Percentiles rank a stretch among this genome's conserved stretches.
Evolutionary conservation across 2,113 vertebrate species (phyloP).

Genomic region (Gavialis gangeticus): DNA sequence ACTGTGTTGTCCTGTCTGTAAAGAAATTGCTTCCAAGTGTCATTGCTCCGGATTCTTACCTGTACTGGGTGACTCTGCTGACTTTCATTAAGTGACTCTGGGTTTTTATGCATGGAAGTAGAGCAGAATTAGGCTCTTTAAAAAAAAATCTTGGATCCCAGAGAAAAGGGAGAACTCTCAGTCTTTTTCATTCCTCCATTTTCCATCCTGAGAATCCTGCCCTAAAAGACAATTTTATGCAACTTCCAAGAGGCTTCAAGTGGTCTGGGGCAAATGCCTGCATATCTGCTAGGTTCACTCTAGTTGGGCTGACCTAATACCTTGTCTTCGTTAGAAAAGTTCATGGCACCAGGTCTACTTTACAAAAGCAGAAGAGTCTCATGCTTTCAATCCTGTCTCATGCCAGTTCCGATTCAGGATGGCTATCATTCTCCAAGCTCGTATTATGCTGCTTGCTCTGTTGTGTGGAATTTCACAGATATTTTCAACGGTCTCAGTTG

Average conservation of each 20-base stretch:
- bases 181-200: background rate
- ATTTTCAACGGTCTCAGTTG: background rate
- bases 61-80: background rate
- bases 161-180: background rate
- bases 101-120: background rate
- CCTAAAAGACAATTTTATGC: background rate
- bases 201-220: background rate
- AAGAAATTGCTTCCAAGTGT: background rate
- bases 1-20: background rate
- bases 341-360: background rate
- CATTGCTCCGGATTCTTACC: background rate
- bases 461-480: background rate
- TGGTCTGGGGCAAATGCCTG: background rate
- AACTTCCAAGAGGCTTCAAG: background rate
- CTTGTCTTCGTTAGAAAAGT: background rate
- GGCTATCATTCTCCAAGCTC: background rate
- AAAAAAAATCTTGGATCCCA: background rate
- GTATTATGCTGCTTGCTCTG: background rate
- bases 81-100: background rate
- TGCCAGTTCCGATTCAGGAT: background rate
- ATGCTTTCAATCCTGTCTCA: rapidly evolving
- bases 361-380: background rate
- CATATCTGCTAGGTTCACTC: background rate
- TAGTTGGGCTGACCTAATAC: background rate
- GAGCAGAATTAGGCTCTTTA: background rate